Evolutionary conservation across 1,140 invertebrate species (phyloP), one percentile per base, ranked within the genome.

Genomic region (Apis laboriosa): DNA sequence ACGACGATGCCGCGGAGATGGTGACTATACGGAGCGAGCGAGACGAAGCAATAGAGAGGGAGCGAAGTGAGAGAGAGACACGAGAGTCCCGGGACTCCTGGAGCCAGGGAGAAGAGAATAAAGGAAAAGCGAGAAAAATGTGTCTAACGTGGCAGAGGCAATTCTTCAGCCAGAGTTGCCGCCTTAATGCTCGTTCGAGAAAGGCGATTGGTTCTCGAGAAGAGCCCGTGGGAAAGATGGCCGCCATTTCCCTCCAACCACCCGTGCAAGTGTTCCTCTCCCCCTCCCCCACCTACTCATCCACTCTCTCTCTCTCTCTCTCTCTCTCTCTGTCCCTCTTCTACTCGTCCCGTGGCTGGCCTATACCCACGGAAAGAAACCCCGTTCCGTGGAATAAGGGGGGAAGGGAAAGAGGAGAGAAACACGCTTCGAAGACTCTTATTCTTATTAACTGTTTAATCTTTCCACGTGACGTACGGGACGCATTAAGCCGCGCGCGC

Each of bases 381-480:
- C 88, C 87, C 67, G 85, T 87, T 90, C 34, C 89, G 90, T 84
- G 86, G 89, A 90, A 90, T 90, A 90, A 89, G 85, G 87, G 84
- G 83, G 81, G 83, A 43, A 43, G 34, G 89, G 90, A 90, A 90
- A 89, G 86, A 84, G 84, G 83, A 79, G 83, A 76, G 83, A 85
- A 85, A 85, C 84, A 63, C 86, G 76, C 15, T 67, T 64, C 92
- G 83, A 91, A 92, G 93, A 94, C 93, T 94, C 93, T 94, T 94
- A 94, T 94, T 94, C 93, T 94, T 94, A 94, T 94, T 94, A 94
- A 94, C 93, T 94, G 93, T 94, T 94, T 94, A 94, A 94, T 94
- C 93, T 94, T 94, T 94, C 91, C 90, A 84, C 90, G 92, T 92
- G 93, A 94, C 91, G 90, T 93, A 94, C 92, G 92, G 90, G 85